Evolutionary conservation across 2,888 invertebrate genomes (phyloP).

Genomic region (Argynnis bischoffii): DNA sequence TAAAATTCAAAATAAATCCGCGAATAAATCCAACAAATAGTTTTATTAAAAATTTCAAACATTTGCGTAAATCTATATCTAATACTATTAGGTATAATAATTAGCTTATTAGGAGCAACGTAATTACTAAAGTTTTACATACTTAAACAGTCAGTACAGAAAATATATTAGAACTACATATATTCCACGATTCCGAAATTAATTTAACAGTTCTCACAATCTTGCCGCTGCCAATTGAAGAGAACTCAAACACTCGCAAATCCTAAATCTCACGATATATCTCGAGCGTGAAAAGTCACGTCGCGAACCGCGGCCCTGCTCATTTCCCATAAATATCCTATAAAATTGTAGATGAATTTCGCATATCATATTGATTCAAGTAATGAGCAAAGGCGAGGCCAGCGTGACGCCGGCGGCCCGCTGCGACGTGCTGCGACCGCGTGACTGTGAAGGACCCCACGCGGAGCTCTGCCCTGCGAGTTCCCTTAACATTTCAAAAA

Average conservation of each 20-base stretch:
- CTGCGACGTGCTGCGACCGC: conserved; percentile 45
- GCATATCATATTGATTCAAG: conserved; percentile 38
- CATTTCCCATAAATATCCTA: conserved; percentile 73
- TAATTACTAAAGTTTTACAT: no score
- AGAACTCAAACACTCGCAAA: conserved; percentile 5
- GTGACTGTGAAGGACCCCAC: conserved; percentile 49
- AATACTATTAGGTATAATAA: no score
- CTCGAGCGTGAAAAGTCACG: conserved; percentile 52
- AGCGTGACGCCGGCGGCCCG: conserved; percentile 37
- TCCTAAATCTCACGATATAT: conserved; percentile 38
- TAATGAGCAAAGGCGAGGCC: conserved; percentile 50
- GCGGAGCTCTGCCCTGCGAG: conserved; percentile 64
- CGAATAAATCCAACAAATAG: no score
- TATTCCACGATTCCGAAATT: no score
- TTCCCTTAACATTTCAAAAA: conserved; percentile 46
- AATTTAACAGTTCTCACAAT: no score
- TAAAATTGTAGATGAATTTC: conserved; percentile 65
- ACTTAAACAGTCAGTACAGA: no score
- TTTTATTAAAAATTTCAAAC: no score
- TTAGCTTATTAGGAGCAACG: no score
- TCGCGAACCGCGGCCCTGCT: conserved; percentile 59
- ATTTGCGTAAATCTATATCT: no score
- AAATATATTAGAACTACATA: no score
- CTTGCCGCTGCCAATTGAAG: background rate
- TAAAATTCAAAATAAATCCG: no score